Percentiles rank a stretch among this genome's conserved stretches.
phyloP scores from a whole-genome alignment of 2,113 vertebrate genomes.

The Otolemur garnettii region DNA sequence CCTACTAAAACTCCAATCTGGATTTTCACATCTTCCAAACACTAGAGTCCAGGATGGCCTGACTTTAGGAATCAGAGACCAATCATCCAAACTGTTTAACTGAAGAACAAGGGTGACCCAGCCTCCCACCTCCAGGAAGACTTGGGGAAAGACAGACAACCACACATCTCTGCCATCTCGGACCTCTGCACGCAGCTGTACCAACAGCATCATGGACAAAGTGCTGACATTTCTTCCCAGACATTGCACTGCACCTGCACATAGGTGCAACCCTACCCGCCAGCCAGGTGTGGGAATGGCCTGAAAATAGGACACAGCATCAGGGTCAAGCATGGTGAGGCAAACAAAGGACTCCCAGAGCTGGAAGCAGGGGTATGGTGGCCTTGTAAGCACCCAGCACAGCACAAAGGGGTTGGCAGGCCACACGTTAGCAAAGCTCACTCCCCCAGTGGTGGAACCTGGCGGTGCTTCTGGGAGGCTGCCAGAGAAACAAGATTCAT shows the following conservation, averaged over 20 bases:
- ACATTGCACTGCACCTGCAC: not conserved
- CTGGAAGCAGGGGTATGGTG: rapidly evolving
- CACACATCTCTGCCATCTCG: not conserved
- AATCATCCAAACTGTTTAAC: not conserved
- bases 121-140: not conserved
- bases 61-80: not conserved
- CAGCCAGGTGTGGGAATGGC: not conserved
- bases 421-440: not conserved
- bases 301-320: not conserved
- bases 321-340: not conserved
- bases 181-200: not conserved
- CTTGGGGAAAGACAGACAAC: not conserved
- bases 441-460: not conserved
- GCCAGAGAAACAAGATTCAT: not conserved
- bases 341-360: not conserved
- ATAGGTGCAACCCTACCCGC: no score
- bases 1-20: not conserved
- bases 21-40: conserved; percentile 30
- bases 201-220: not conserved
- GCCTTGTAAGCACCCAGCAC: not conserved
- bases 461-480: not conserved
- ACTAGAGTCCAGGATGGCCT: not conserved
- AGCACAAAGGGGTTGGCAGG: not conserved
- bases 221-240: not conserved
- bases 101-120: not conserved